Evolutionary conservation across 2,888 invertebrate genomes (phyloP).

Genomic region (Apomyelois bistriatella): DNA sequence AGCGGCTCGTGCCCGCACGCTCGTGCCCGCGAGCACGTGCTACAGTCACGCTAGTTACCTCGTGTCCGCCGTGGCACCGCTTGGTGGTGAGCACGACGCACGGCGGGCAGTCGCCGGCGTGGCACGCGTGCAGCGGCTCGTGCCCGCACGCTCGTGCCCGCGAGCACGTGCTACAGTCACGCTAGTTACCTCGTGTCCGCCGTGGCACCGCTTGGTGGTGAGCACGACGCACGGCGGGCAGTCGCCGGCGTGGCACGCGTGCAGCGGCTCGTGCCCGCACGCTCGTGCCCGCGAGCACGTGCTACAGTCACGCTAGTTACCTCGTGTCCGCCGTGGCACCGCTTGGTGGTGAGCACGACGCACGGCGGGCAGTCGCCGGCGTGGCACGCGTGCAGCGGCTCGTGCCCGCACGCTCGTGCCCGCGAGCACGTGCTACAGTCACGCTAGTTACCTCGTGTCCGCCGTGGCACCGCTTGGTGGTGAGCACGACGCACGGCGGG

Average conservation of each 20-base stretch:
- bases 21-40: too few relatives aligned
- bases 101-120: constrained; percentile 76
- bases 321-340: constrained; percentile 90
- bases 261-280: constrained; percentile 88
- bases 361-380: constrained; percentile 90
- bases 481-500: constrained; percentile 86
- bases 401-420: constrained; percentile 90
- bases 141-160: too few relatives aligned
- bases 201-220: constrained; percentile 97
- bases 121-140: constrained; percentile 89
- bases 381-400: constrained; percentile 92
- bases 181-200: constrained; percentile 86
- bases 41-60: constrained; percentile 88
- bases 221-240: constrained; percentile 90
- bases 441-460: constrained; percentile 82
- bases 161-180: too few relatives aligned
- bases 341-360: constrained; percentile 94
- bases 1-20: constrained; percentile 89
- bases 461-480: constrained; percentile 91
- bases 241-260: constrained; percentile 93
- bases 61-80: constrained; percentile 90
- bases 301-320: too few relatives aligned
- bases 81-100: constrained; percentile 91
- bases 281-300: too few relatives aligned
- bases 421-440: too few relatives aligned